Conservation (phyloP, 1,140 invertebrate species). For the Chionoecetes opilio region DNA sequence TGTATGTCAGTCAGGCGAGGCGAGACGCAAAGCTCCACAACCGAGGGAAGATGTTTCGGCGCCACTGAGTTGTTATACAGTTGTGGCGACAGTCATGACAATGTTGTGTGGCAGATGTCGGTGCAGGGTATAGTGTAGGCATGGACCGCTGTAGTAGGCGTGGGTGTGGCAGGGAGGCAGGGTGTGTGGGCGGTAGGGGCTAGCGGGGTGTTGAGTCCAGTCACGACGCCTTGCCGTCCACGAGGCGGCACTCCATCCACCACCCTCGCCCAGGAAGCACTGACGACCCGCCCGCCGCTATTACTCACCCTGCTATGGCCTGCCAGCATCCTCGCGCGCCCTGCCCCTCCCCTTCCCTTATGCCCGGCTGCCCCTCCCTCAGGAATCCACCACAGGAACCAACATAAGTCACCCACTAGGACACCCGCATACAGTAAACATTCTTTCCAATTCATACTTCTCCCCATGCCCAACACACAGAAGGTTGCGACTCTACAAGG, state of each 20-base stretch:
- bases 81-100: background rate
- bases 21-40: background rate
- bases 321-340: background rate
- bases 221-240: background rate
- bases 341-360: background rate
- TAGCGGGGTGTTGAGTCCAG: background rate
- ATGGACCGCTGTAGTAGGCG: background rate
- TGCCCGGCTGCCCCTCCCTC: background rate
- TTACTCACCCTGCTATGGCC: constrained; percentile 58
- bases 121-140: background rate
- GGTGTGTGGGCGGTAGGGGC: background rate
- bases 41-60: background rate
- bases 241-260: background rate
- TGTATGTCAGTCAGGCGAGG: background rate
- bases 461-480: background rate
- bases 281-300: constrained; percentile 38
- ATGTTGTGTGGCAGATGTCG: background rate
- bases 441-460: background rate
- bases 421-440: background rate
- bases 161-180: background rate
- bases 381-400: background rate
- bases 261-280: constrained; percentile 32
- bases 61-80: background rate
- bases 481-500: background rate
- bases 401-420: background rate